phyloP scores from a whole-genome alignment of 92 coral and sea anemone genomes.

The Zoanthus sansibaricus region DNA sequence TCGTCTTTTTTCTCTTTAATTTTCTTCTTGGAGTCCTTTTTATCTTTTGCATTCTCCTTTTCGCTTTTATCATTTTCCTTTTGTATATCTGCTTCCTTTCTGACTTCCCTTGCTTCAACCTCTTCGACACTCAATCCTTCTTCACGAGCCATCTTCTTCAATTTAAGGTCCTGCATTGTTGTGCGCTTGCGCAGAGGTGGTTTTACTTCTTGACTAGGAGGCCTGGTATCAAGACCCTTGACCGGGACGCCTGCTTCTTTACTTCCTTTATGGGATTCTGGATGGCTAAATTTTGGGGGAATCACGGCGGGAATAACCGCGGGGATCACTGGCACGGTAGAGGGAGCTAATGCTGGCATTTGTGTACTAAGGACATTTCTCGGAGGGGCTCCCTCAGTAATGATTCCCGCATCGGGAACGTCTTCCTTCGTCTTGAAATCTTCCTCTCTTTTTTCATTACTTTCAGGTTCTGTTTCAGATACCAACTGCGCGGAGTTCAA shows the following conservation, averaged over 20 bases:
- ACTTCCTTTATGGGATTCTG: slow-evolving; percentile 66
- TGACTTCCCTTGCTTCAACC: slow-evolving; percentile 76
- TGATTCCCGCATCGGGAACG: slow-evolving; percentile 73
- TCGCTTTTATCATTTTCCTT: slow-evolving; percentile 63
- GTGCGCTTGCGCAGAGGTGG: slow-evolving; percentile 70
- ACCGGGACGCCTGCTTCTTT: slow-evolving; percentile 63
- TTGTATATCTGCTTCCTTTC: slow-evolving; percentile 44
- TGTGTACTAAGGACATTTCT: slow-evolving; percentile 41
- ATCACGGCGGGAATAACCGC: slow-evolving; percentile 66
- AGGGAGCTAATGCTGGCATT: slow-evolving; percentile 36
- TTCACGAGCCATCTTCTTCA: slow-evolving; percentile 83
- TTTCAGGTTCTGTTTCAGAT: slow-evolving; percentile 71
- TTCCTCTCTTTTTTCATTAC: slow-evolving; percentile 76
- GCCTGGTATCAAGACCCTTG: slow-evolving; percentile 55
- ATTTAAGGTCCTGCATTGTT: slow-evolving; percentile 73
- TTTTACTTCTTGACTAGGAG: slow-evolving; percentile 75
- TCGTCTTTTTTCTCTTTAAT: slow-evolving; percentile 71
- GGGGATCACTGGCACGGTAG: slow-evolving; percentile 57
- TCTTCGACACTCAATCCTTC: slow-evolving; percentile 80
- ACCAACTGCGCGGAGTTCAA: slow-evolving; percentile 77
- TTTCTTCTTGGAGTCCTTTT: slow-evolving; percentile 64
- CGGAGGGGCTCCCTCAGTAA: slow-evolving; percentile 76
- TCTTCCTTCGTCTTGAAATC: slow-evolving; percentile 64
- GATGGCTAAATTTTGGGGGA: slow-evolving; percentile 65
- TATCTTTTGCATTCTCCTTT: slow-evolving; percentile 65